These are phyloP conservation scores for Pollenia angustigena DNA, from an alignment of 2,888 invertebrate species.

Conservation along the genomic window DNA sequence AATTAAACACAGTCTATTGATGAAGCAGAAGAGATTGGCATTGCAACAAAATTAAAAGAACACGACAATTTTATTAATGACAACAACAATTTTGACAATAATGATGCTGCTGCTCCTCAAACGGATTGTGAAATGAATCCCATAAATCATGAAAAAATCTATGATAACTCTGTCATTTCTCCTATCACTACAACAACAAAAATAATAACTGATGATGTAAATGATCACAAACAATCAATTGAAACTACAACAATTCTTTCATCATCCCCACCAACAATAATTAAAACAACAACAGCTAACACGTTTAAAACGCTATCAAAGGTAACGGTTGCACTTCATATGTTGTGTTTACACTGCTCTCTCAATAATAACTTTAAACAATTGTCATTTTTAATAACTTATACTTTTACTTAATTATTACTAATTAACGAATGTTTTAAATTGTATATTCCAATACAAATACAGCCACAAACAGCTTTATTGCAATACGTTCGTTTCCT, in stretches of 20 bases:
- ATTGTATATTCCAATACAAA: slow-evolving; percentile 3
- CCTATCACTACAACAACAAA: slow-evolving; percentile 63
- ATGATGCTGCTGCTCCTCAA: slow-evolving; percentile 76
- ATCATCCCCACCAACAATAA: slow-evolving; percentile 58
- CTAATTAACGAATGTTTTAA: slow-evolving; percentile 3
- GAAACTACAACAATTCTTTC: slow-evolving; percentile 35
- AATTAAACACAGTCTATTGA: slow-evolving; percentile 45
- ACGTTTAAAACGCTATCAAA: slow-evolving; percentile 61
- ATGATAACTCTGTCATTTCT: slow-evolving; percentile 65
- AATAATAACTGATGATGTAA: slow-evolving; percentile 37
- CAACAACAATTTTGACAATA: slow-evolving; percentile 63
- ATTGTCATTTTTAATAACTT: background rate
- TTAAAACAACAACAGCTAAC: slow-evolving; percentile 50
- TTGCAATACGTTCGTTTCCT: background rate
- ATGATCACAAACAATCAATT: slow-evolving; percentile 43
- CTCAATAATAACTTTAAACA: background rate
- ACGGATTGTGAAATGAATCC: slow-evolving; percentile 51
- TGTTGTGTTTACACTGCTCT: slow-evolving; percentile 32
- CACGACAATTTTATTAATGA: slow-evolving; percentile 40
- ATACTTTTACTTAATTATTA: slow-evolving; percentile 7
- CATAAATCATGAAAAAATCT: slow-evolving; percentile 59
- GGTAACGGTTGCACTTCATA: slow-evolving; percentile 70
- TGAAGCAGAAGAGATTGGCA: slow-evolving; percentile 56
- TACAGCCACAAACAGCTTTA: background rate
- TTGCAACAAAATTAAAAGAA: slow-evolving; percentile 36